phyloP scores from a whole-genome alignment of 2,888 invertebrate genomes.

The Salpingus planirostris region DNA sequence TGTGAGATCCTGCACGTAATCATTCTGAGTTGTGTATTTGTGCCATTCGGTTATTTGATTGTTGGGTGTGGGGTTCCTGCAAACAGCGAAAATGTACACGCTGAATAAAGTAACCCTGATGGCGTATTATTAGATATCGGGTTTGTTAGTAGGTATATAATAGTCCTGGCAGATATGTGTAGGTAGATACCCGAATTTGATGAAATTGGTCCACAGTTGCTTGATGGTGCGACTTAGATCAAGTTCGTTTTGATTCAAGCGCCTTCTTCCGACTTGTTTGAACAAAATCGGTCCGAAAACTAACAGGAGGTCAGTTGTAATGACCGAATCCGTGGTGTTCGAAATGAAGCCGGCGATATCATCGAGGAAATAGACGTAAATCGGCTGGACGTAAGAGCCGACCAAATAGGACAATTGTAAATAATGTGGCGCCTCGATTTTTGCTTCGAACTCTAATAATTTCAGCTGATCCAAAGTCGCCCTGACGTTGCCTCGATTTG shows the following conservation, averaged over 20 bases:
- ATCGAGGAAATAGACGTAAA: conserved; percentile 51
- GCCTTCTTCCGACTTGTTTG: conserved; percentile 56
- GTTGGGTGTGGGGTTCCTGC: conserved; percentile 51
- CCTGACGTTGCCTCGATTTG: conserved; percentile 36
- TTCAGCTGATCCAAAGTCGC: conserved; percentile 44
- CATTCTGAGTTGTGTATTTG: conserved; percentile 47
- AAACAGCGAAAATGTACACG: too few relatives aligned
- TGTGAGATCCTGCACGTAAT: conserved; percentile 45
- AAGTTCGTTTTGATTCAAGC: conserved; percentile 52
- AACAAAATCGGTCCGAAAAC: conserved; percentile 58
- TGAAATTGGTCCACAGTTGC: conserved; percentile 44
- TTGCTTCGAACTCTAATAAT: conserved; percentile 50
- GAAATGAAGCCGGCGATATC: conserved; percentile 43
- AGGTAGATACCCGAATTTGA: conserved; percentile 41
- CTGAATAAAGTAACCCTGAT: too few relatives aligned
- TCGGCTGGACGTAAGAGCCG: conserved; percentile 36
- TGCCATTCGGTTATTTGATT: conserved; percentile 50
- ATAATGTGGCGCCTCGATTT: conserved; percentile 48
- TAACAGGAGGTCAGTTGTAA: conserved; percentile 58
- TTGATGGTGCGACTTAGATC: conserved; percentile 46
- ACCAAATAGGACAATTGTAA: conserved; percentile 40
- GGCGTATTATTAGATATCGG: too few relatives aligned
- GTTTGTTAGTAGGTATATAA: too few relatives aligned
- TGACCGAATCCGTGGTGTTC: conserved; percentile 56
- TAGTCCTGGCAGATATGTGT: too few relatives aligned